Conservation (phyloP, 2,888 invertebrate genomes). For the Dysmachus trigonus region DNA sequence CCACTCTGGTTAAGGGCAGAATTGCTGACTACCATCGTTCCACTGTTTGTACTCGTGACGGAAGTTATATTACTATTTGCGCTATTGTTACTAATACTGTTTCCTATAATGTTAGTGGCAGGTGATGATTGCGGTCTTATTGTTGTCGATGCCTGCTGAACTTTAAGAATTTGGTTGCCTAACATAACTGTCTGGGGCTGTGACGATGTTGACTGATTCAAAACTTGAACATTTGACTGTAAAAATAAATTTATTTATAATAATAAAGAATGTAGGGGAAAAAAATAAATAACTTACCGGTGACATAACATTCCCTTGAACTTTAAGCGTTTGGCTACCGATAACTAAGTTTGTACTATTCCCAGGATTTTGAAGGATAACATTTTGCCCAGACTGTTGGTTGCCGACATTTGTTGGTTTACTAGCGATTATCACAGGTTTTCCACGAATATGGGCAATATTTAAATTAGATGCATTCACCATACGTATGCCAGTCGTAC, state of each 20-base stretch:
- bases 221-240: slow-evolving; percentile 52
- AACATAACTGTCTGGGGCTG: slow-evolving; percentile 62
- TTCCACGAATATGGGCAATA: slow-evolving; percentile 68
- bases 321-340: slow-evolving; percentile 61
- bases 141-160: slow-evolving; percentile 56
- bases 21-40: slow-evolving; percentile 51
- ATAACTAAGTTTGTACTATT: slow-evolving; percentile 57
- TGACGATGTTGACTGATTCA: slow-evolving; percentile 49
- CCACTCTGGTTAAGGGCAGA: slow-evolving; percentile 38
- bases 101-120: slow-evolving; percentile 37
- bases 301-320: slow-evolving; percentile 59
- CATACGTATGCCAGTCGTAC: slow-evolving; percentile 64
- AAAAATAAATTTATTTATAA: slow-evolving; percentile 6
- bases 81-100: slow-evolving; percentile 41
- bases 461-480: slow-evolving; percentile 65
- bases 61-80: slow-evolving; percentile 23
- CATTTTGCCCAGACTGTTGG: slow-evolving; percentile 61
- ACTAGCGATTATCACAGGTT: slow-evolving; percentile 68
- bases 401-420: slow-evolving; percentile 54
- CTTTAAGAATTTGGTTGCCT: slow-evolving; percentile 62
- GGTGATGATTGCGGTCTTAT: slow-evolving; percentile 47
- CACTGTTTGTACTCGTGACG: slow-evolving; percentile 52
- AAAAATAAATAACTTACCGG: slow-evolving; percentile 40
- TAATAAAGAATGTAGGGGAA: neutral
- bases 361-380: slow-evolving; percentile 61